Evolutionary conservation across 2,797 vertebrate species (phyloP), one percentile per base, ranked within the genome.

Genomic region (Enteromius radiatus): DNA sequence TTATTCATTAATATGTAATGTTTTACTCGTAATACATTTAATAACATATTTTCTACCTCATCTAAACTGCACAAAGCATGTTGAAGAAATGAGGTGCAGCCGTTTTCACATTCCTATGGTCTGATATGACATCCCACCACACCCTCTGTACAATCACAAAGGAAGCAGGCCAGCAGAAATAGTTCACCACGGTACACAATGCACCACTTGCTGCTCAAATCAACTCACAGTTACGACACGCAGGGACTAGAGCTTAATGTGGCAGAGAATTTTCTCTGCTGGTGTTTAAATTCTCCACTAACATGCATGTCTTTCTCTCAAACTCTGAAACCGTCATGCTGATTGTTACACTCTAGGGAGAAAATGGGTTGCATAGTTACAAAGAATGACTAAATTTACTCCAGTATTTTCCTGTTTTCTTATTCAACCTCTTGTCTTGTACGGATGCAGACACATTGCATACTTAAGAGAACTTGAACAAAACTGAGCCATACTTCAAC

Each of bases 401-500:
- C 63, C 36, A 45, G 68, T 33, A 78, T 59, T 56, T 28, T 79
- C 26, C 8, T 38, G 2, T 80, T 28, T 45, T 47, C 19, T n/a
- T 19, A 54, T 80, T 80, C 76, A 54, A 3, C 23, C 28, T 76
- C 17, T 21, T 15, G 52, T 28, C 45, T 43, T 10, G 4, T 47
- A 43, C 69, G 64, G 28, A 52, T 43, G 80, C 52, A 17, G 6
- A 47, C 68, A 19, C 41, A 41, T 36, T 31, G 14, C 56, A 47
- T 33, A 56, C 43, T 76, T 47, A 19, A 17, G 56, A 69, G 41
- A 68, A 84, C 68, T 83, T 84, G 23, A 86, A 84, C 59, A 82
- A 82, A 78, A 86, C 84, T 64, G 70, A 83, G 82, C 85, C 77
- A 85, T 79, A 76, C 64, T 87, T 67, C 81, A 84, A 81, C 47